A percentile compares a stretch with the other conserved stretches of the same genome.
Evolutionary conservation across 2,797 vertebrate genomes (phyloP).

Genomic region (Vireo griseus): DNA sequence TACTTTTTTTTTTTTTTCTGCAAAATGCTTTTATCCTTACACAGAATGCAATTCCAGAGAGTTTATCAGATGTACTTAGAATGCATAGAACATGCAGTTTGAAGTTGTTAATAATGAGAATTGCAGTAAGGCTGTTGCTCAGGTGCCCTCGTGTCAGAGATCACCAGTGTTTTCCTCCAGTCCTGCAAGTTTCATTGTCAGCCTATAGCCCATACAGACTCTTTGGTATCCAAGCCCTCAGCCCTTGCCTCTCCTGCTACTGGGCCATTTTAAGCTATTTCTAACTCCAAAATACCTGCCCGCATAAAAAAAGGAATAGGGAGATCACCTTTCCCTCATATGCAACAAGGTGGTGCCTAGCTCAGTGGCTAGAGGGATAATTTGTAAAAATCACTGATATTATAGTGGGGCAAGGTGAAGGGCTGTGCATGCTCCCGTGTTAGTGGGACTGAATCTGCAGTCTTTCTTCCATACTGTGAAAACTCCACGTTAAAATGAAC

Average conservation of each 20-base stretch:
- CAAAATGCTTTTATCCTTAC: neutral
- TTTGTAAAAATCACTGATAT: neutral
- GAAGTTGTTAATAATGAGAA: neutral
- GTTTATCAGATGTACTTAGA: neutral
- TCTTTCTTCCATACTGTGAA: neutral
- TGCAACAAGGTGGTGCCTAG: neutral
- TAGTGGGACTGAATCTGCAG: neutral
- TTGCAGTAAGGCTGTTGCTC: neutral
- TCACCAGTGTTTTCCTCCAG: rapidly evolving
- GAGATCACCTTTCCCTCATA: neutral
- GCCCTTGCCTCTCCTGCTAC: neutral
- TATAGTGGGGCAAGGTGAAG: neutral
- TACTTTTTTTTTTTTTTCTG: rapidly evolving
- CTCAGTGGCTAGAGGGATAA: neutral
- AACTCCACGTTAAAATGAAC: neutral
- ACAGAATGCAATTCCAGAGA: neutral
- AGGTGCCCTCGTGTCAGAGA: neutral
- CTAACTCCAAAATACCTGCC: neutral
- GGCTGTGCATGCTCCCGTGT: neutral
- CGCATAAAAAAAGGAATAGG: neutral
- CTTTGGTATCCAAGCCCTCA: neutral
- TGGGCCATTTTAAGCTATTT: neutral
- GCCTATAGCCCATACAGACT: neutral
- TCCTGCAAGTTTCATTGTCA: neutral
- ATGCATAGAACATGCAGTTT: neutral